These are phyloP conservation scores for Actinostola sp. DNA, from an alignment of 92 coral and sea anemone genomes.

Conservation along the genomic window DNA sequence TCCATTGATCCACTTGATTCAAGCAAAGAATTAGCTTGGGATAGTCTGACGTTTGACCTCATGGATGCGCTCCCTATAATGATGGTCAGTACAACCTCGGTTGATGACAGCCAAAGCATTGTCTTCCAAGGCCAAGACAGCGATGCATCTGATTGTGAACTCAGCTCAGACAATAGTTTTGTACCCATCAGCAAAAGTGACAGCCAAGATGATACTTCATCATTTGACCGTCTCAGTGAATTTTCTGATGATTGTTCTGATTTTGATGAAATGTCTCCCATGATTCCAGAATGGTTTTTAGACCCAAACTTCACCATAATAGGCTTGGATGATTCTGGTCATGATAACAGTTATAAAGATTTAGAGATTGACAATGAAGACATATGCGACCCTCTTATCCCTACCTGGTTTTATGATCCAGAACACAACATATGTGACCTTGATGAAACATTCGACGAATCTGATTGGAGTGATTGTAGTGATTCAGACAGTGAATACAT, in stretches of 20 bases:
- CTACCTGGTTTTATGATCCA: constrained; percentile 6
- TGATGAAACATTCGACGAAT: constrained; percentile 1
- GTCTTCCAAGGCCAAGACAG: neutral
- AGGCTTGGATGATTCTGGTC: neutral
- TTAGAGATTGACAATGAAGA: neutral
- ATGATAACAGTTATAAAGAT: neutral
- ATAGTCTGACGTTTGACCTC: constrained; percentile 13
- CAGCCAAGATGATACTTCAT: constrained; percentile 14
- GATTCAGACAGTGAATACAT: constrained; percentile 17
- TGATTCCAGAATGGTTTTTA: constrained; percentile 20
- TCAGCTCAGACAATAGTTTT: constrained; percentile 14
- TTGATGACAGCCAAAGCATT: constrained; percentile 1
- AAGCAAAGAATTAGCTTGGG: constrained; percentile 19
- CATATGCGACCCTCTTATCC: neutral
- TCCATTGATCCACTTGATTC: constrained; percentile 11
- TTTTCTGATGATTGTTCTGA: neutral
- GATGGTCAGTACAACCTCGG: constrained; percentile 1
- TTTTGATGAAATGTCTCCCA: neutral
- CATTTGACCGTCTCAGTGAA: constrained; percentile 18
- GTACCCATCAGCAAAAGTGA: constrained; percentile 21
- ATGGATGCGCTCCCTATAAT: constrained; percentile 7
- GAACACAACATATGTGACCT: neutral
- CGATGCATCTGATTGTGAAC: constrained; percentile 3
- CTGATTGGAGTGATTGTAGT: constrained; percentile 25
- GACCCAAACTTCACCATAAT: constrained; percentile 7